These are phyloP conservation scores for Rhinolophus sinicus DNA, from an alignment of 2,113 vertebrate species.

Conservation along the genomic window DNA sequence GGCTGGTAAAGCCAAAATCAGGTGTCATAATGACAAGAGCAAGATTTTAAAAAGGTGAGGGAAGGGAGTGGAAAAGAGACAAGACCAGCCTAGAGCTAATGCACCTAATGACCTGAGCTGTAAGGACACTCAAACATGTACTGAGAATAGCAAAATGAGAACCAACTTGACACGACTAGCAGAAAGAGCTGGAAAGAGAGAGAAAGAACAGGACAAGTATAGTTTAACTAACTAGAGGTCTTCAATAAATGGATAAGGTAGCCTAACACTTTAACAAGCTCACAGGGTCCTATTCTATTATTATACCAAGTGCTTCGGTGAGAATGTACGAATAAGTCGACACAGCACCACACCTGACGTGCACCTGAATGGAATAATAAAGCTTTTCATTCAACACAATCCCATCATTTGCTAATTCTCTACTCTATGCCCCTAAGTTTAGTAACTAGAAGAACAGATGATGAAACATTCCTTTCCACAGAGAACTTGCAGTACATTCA, in stretches of 20 bases:
- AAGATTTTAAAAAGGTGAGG: not conserved
- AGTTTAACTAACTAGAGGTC: not conserved
- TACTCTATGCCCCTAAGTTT: not conserved
- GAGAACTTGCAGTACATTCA: not conserved
- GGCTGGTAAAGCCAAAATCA: not conserved
- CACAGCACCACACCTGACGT: not conserved
- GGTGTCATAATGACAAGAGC: not conserved
- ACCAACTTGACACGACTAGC: not conserved
- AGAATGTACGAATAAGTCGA: not conserved
- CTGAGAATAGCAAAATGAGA: not conserved
- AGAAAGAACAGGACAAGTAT: not conserved
- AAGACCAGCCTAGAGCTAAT: not conserved
- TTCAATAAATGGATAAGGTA: not conserved
- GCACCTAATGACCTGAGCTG: not conserved
- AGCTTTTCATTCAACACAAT: not conserved
- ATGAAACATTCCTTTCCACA: not conserved
- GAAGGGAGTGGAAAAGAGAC: rapidly evolving
- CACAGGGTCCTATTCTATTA: not conserved
- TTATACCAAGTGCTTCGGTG: not conserved
- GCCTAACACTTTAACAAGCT: not conserved
- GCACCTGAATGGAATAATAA: not conserved
- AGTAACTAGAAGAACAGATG: too few species aligned
- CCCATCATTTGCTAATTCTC: not conserved
- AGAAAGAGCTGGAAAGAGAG: not conserved
- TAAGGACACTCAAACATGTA: not conserved